Evolutionary conservation across 2,797 vertebrate genomes (phyloP).

Genomic region (Xiphorhynchus erythropygius): DNA sequence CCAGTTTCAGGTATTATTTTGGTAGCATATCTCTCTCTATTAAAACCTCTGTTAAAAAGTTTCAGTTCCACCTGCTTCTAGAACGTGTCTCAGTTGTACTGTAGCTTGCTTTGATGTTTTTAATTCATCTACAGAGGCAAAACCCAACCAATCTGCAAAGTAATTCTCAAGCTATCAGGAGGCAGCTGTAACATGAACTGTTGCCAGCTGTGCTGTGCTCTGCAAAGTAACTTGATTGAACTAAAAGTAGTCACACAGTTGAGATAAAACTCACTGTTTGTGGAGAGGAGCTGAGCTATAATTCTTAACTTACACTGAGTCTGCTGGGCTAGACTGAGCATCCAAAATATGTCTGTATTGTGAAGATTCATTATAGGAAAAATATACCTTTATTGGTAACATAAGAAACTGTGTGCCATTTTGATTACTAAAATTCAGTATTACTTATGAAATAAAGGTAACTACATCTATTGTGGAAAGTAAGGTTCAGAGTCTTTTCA

Average conservation of each 20-base stretch:
- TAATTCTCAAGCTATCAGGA: background rate
- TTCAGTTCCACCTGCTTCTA: background rate
- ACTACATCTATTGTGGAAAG: background rate
- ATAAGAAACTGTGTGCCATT: background rate
- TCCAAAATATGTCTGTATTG: background rate
- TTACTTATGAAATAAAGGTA: background rate
- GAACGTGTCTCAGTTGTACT: background rate
- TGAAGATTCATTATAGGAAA: background rate
- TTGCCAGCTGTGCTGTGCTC: background rate
- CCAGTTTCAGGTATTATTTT: background rate
- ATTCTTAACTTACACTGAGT: background rate
- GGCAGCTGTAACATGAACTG: background rate
- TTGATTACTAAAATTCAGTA: background rate
- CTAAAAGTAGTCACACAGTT: background rate
- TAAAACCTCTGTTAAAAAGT: background rate
- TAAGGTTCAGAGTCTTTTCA: background rate
- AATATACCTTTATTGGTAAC: background rate
- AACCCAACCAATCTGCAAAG: background rate
- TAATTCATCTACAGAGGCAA: background rate
- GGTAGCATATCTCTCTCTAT: background rate
- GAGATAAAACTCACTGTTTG: background rate
- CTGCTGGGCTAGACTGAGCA: background rate
- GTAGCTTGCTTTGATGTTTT: background rate
- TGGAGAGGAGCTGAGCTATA: background rate
- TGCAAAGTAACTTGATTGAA: background rate